These are phyloP conservation scores for Bicyclus anynana DNA, from an alignment of 1,140 invertebrate genomes.

Conservation along the genomic window DNA sequence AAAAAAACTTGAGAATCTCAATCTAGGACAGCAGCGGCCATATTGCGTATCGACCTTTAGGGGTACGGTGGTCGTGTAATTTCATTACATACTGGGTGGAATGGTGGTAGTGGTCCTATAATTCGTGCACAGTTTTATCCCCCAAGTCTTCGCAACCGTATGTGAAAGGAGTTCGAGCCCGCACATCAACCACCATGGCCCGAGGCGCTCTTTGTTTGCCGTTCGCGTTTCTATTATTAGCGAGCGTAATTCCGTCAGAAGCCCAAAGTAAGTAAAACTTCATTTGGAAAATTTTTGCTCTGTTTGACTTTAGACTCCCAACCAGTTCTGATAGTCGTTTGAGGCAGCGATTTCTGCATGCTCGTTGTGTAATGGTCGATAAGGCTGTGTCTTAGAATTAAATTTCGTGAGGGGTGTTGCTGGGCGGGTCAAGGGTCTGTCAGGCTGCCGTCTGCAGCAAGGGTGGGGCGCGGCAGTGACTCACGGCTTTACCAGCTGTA, in stretches of 20 bases:
- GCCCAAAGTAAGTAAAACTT: conserved; percentile 47
- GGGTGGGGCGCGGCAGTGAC: no score
- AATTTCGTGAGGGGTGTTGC: neutral
- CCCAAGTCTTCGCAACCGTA: neutral
- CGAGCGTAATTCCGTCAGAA: conserved; percentile 39
- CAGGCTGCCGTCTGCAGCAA: no score
- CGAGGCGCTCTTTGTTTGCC: conserved; percentile 30
- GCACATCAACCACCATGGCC: conserved; percentile 20
- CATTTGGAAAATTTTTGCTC: conserved; percentile 5
- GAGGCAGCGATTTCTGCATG: conserved; percentile 11
- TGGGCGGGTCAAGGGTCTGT: no score
- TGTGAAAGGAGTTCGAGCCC: neutral
- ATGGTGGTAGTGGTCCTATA: neutral
- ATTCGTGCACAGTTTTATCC: neutral
- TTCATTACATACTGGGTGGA: no score
- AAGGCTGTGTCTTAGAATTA: neutral
- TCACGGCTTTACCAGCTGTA: no score
- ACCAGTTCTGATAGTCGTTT: neutral
- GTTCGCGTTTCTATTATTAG: conserved; percentile 57
- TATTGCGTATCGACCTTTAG: no score
- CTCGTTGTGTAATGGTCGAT: neutral
- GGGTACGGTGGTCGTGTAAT: no score
- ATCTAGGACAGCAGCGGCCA: no score
- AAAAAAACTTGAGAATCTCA: no score
- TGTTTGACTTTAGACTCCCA: neutral